Evolutionary conservation across 64 coral and sea anemone genomes (phyloP), one percentile per base, ranked within the genome.

Genomic region (Acropora yongei): DNA sequence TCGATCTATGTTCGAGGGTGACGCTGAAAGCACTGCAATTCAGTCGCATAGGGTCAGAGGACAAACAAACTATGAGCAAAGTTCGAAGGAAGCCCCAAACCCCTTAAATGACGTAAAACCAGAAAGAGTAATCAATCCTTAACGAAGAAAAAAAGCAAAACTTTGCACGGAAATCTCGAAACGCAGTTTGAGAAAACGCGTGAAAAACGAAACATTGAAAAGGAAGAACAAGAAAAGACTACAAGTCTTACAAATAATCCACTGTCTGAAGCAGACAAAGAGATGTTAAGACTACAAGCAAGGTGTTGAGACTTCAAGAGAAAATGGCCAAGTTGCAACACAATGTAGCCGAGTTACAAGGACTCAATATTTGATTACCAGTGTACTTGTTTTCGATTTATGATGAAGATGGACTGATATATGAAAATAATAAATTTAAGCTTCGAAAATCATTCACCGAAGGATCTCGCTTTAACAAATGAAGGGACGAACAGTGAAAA

Each of bases 261-360:
- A 44, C 16, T 89, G 44, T 71, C 90, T 40, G 93, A 92, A 8
- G 80, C 79, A 8, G 93, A 98, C 14, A 95, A 91, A 86, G 96
- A 98, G 49, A 83, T 98, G 67, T 79, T 98, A 49, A 79, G 93
- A 81, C 87, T 98, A 18, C 89, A 98, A 68, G 89, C 16, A 98
- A 98, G 61, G 90, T 98, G 18, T 78, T 98, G 20, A 92, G 80
- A 85, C 72, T 98, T 11, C 96, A 98, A 58, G 87, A 69, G 73
- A 98, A 98, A 74, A 98, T 98, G 86, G 96, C 93, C 19, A 98
- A 98, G 79, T 82, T 98, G 30, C 96, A 98, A 49, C 83, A 78
- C 53, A 98, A 95, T 90, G 96, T 98, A 6, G 96, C 96, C 2
- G 87, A 86, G 20, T 45, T 98, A 48, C 96, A 98, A 88, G 96